A percentile compares a stretch with the other conserved stretches of the same genome.
Evolutionary conservation across 2,797 vertebrate genomes (phyloP).

Genomic region (Lacerta viridis): DNA sequence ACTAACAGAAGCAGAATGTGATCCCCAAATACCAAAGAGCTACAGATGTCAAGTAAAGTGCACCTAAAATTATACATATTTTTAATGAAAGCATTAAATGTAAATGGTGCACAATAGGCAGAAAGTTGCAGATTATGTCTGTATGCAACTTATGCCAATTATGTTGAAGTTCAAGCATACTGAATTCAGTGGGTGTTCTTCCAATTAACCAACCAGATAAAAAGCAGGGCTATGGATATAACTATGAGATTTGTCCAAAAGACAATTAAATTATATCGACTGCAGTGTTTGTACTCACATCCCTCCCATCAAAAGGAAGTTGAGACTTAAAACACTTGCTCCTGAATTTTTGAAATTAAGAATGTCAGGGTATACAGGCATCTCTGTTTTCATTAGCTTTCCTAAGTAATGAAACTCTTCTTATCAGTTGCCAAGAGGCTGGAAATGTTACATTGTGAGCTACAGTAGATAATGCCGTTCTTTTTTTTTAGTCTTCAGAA

Average conservation of each 20-base stretch:
- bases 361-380: not conserved
- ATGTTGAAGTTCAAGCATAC: not conserved
- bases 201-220: not conserved
- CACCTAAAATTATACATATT: not conserved
- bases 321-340: slow-evolving; percentile 1
- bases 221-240: slow-evolving; percentile 2
- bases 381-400: slow-evolving; percentile 9
- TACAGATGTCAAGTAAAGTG: not conserved
- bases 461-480: not conserved
- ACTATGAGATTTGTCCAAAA: not conserved
- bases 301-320: not conserved
- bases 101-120: not conserved
- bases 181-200: not conserved
- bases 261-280: not conserved
- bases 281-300: not conserved
- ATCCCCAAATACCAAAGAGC: not conserved
- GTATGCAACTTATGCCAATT: not conserved
- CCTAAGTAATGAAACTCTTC: not conserved
- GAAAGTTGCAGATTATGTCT: slow-evolving; percentile 5
- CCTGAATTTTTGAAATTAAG: not conserved
- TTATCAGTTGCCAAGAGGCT: not conserved
- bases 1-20: not conserved
- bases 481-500: not conserved
- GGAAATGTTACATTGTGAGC: slow-evolving; percentile 11
- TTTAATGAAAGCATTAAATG: not conserved